Percentiles rank a stretch among this genome's conserved stretches.
Evolutionary conservation across 2,888 invertebrate genomes (phyloP).

Genomic region (Octodonta nipae): DNA sequence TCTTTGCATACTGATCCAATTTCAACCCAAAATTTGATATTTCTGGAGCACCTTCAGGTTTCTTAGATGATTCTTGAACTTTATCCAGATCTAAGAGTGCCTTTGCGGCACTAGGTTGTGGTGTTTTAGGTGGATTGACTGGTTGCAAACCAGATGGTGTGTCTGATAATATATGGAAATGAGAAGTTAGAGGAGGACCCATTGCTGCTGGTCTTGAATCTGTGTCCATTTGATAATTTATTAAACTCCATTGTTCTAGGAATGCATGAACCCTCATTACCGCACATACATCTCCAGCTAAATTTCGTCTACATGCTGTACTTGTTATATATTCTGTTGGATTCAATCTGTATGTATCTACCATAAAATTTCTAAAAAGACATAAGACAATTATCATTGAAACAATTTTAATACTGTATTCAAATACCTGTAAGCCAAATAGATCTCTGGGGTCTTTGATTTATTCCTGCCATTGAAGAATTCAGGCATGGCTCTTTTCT

Average conservation of each 20-base stretch:
- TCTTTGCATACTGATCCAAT: constrained; percentile 77
- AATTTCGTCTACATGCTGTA: constrained; percentile 90
- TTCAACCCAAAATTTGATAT: constrained; percentile 60
- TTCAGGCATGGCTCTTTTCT: constrained; percentile 91
- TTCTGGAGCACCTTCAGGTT: constrained; percentile 21
- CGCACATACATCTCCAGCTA: constrained; percentile 97
- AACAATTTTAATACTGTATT: too few species aligned
- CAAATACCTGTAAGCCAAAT: constrained; percentile 73
- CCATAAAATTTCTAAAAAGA: constrained; percentile 95
- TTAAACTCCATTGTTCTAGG: constrained; percentile 96
- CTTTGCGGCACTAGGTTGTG: constrained; percentile 69
- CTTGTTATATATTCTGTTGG: constrained; percentile 97
- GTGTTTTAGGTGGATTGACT: constrained; percentile 68
- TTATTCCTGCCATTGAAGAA: constrained; percentile 98
- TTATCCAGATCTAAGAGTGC: constrained; percentile 62
- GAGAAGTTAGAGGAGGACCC: constrained; percentile 98
- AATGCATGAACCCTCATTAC: constrained; percentile 98
- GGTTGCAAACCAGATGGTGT: constrained; percentile 96
- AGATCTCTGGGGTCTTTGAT: constrained; percentile 96
- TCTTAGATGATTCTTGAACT: constrained; percentile 35
- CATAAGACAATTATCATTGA: too few species aligned
- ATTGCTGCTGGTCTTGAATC: constrained; percentile 93
- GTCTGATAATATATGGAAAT: constrained; percentile 96
- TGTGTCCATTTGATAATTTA: constrained; percentile 96
- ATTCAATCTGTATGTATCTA: constrained; percentile 94